phyloP scores from a whole-genome alignment of 2,113 vertebrate genomes.

The Taxidea taxus region DNA sequence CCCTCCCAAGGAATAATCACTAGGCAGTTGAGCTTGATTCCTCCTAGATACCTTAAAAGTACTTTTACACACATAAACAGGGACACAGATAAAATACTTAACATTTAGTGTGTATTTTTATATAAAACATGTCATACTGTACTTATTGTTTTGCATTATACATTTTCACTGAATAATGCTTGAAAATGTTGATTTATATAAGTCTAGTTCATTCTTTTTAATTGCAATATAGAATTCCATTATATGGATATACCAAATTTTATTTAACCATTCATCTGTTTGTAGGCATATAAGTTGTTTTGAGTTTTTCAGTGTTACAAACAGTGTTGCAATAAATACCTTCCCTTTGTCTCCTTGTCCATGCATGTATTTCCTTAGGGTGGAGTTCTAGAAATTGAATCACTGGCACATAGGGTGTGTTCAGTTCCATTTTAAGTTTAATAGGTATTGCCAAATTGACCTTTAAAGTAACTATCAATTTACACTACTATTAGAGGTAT shows the following conservation, averaged over 20 bases:
- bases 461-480: not conserved
- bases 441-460: conserved; percentile 35
- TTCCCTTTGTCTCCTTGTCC: not conserved
- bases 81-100: not conserved
- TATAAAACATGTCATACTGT: not conserved
- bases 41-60: not conserved
- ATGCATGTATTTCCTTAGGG: not conserved
- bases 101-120: not conserved
- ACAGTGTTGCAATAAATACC: not conserved
- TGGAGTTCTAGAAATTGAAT: not conserved
- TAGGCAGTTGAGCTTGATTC: not conserved
- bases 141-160: not conserved
- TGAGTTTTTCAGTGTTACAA: not conserved
- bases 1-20: not conserved
- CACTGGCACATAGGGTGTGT: not conserved
- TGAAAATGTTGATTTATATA: not conserved
- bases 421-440: not conserved
- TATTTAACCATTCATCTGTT: not conserved
- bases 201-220: not conserved
- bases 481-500: not conserved
- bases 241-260: not conserved
- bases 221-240: not conserved
- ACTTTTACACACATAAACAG: not conserved
- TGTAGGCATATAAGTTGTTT: not conserved
- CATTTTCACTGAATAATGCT: not conserved